Conservation (phyloP, 2,113 vertebrate genomes). For the Scomber japonicus region DNA sequence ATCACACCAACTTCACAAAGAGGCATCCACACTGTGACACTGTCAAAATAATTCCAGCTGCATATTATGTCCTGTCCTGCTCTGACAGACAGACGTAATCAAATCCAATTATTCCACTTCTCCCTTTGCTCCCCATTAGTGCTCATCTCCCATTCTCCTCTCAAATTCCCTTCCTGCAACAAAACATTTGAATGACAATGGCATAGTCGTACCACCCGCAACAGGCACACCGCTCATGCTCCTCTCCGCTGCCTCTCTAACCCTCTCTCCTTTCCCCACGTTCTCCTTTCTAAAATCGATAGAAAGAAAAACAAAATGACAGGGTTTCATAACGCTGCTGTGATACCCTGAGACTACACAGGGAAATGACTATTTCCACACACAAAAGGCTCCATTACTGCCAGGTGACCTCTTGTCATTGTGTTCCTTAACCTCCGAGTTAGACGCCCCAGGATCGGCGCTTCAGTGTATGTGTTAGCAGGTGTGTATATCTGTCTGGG, state of each 20-base stretch:
- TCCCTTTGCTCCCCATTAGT: constrained; percentile 81
- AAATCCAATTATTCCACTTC: constrained; percentile 79
- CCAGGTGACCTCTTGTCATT: constrained; percentile 79
- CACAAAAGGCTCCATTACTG: constrained; percentile 85
- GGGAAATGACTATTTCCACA: constrained; percentile 84
- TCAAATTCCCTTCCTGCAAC: constrained; percentile 73
- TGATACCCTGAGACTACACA: constrained; percentile 77
- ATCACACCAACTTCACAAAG: constrained; percentile 45
- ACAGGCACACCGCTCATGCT: constrained; percentile 53
- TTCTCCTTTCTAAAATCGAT: constrained; percentile 67
- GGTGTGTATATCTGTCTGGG: constrained; percentile 47
- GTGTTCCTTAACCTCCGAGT: constrained; percentile 74
- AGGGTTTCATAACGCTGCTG: constrained; percentile 76
- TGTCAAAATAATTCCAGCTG: constrained; percentile 65
- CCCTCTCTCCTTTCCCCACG: constrained; percentile 54
- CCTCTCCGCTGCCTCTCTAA: constrained; percentile 43
- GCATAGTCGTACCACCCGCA: constrained; percentile 60
- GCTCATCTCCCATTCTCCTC: constrained; percentile 74
- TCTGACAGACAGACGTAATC: constrained; percentile 78
- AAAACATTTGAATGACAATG: constrained; percentile 83
- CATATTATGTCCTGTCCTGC: constrained; percentile 69
- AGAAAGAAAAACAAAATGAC: constrained; percentile 82
- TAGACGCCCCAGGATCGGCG: constrained; percentile 59
- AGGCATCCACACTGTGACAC: constrained; percentile 45
- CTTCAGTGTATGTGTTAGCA: constrained; percentile 40